phyloP scores from a whole-genome alignment of 2,888 invertebrate species.

The Plagodis pulveraria region DNA sequence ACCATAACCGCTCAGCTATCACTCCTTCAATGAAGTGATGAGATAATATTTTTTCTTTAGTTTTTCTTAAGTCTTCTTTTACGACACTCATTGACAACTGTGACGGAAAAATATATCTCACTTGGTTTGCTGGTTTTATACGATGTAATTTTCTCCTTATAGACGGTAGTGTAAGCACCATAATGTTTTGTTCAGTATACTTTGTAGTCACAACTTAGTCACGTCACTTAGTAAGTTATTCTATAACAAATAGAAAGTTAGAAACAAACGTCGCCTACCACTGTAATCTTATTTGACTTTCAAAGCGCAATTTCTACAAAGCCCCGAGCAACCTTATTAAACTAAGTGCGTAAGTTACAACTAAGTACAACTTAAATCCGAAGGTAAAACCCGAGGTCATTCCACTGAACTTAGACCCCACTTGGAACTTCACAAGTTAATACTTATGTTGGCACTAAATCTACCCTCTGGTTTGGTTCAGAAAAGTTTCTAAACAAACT shows the following conservation, averaged over 20 bases:
- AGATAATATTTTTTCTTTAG: too few relatives aligned
- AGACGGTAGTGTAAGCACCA: too few relatives aligned
- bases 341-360: slow-evolving; percentile 28
- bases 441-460: slow-evolving; percentile 34
- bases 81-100: too few relatives aligned
- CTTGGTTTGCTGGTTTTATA: too few relatives aligned
- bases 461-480: slow-evolving; percentile 26
- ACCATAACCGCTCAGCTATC: too few relatives aligned
- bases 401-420: slow-evolving; percentile 36
- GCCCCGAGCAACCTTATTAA: slow-evolving; percentile 27
- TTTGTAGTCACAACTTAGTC: not conserved
- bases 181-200: too few relatives aligned
- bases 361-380: slow-evolving; percentile 29
- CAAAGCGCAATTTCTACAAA: slow-evolving; percentile 22
- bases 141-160: too few relatives aligned
- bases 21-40: too few relatives aligned
- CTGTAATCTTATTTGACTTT: slow-evolving; percentile 23
- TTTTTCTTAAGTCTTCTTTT: too few relatives aligned
- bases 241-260: slow-evolving; percentile 4
- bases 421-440: slow-evolving; percentile 34
- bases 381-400: slow-evolving; percentile 40
- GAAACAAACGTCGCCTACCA: slow-evolving; percentile 1
- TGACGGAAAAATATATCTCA: too few relatives aligned
- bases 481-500: slow-evolving; percentile 57
- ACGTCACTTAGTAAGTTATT: slow-evolving; percentile 1